A percentile compares a stretch with the other conserved stretches of the same genome.
phyloP scores from a whole-genome alignment of 2,113 vertebrate species.

The Nycticryphes semicollaris region DNA sequence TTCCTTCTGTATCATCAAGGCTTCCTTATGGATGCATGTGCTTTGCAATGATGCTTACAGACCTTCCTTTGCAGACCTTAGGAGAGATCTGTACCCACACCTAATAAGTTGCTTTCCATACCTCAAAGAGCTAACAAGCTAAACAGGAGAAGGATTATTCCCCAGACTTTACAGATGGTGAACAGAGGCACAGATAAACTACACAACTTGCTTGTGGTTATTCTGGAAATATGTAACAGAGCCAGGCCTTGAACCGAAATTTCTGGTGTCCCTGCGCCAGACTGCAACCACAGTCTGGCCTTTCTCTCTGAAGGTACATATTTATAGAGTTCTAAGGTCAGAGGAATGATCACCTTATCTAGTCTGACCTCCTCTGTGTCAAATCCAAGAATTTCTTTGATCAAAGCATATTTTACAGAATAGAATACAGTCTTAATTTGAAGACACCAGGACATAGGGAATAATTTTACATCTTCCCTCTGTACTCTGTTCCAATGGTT shows the following conservation, averaged over 20 bases:
- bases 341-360: slow-evolving; percentile 7
- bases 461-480: background rate
- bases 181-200: slow-evolving; percentile 40
- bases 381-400: background rate
- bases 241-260: background rate
- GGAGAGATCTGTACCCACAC: background rate
- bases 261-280: slow-evolving; percentile 16
- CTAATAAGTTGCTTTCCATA: background rate
- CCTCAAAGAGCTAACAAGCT: background rate
- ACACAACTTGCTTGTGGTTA: slow-evolving; percentile 7
- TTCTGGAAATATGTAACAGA: background rate
- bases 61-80: background rate
- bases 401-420: background rate
- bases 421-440: background rate
- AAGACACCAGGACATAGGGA: background rate
- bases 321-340: background rate
- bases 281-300: background rate
- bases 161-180: slow-evolving; percentile 2
- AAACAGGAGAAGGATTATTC: slow-evolving; percentile 2
- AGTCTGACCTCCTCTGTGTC: background rate
- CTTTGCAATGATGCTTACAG: background rate
- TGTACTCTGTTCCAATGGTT: background rate
- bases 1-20: background rate
- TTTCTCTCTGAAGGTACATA: background rate
- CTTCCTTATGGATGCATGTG: background rate